Evolutionary conservation across 2,888 invertebrate species (phyloP).

Genomic region (Lithodes maja): DNA sequence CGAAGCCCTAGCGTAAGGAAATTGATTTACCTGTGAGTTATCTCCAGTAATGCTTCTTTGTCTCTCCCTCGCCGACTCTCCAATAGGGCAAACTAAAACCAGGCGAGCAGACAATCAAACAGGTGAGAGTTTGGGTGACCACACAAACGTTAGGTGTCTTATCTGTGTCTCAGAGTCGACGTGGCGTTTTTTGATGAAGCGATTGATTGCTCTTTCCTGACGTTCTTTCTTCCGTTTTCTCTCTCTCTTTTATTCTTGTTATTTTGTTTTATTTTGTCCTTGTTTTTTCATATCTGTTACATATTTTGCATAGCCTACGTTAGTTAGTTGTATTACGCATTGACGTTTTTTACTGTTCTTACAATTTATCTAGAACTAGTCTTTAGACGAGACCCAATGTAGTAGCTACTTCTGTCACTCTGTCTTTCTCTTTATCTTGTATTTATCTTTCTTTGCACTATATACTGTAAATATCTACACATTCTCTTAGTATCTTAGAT

Average conservation of each 20-base stretch:
- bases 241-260: conserved; percentile 29
- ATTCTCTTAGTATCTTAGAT: not conserved
- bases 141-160: not conserved
- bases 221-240: conserved; percentile 64
- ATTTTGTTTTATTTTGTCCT: not conserved
- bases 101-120: conserved; percentile 64
- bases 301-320: not conserved
- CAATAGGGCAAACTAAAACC: conserved; percentile 66
- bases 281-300: not conserved
- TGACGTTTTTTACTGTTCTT: not conserved
- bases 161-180: conserved; percentile 9
- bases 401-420: conserved; percentile 21
- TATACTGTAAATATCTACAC: no score
- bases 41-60: conserved; percentile 23
- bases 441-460: not conserved
- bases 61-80: conserved; percentile 47
- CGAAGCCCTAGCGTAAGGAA: not conserved
- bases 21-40: not conserved
- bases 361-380: not conserved
- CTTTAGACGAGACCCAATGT: not conserved
- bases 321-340: not conserved
- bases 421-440: conserved; percentile 5
- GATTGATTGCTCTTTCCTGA: conserved; percentile 24
- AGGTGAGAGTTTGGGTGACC: conserved; percentile 55
- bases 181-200: conserved; percentile 27